Evolutionary conservation across 2,888 invertebrate genomes (phyloP).

Genomic region (Zaprionus lineosus): DNA sequence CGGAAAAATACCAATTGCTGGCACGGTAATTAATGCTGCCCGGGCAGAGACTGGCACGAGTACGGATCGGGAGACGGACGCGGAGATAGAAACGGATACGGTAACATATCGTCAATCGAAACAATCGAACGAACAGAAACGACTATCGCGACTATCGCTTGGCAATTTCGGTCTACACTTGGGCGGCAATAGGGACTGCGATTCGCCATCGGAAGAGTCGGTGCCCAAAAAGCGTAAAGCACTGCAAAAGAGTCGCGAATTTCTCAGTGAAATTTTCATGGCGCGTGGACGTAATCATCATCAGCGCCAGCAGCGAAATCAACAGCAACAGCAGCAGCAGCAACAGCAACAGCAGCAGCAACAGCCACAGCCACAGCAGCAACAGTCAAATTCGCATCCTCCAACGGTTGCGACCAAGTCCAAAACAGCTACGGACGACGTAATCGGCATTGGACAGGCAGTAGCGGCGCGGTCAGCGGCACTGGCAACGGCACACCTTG

Average conservation of each 20-base stretch:
- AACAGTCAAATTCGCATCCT: slow-evolving; percentile 1
- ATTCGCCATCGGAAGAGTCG: slow-evolving; percentile 12
- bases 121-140: slow-evolving; percentile 59
- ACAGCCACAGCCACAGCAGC: slow-evolving; percentile 36
- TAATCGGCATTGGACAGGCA: slow-evolving; percentile 53
- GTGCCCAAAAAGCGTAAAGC: slow-evolving; percentile 64
- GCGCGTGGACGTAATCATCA: slow-evolving; percentile 83
- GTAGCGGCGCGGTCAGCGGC: slow-evolving; percentile 27
- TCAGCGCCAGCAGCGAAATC: slow-evolving; percentile 74
- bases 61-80: slow-evolving; percentile 14
- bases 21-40: slow-evolving; percentile 56
- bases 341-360: slow-evolving; percentile 39
- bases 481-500: slow-evolving; percentile 76
- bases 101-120: slow-evolving; percentile 55
- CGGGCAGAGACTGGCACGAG: slow-evolving; percentile 37
- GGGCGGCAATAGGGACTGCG: slow-evolving; percentile 12
- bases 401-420: slow-evolving; percentile 20
- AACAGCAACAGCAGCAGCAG: slow-evolving; percentile 53
- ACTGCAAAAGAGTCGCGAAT: slow-evolving; percentile 77
- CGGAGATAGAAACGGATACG: slow-evolving; percentile 6
- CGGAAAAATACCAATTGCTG: slow-evolving; percentile 24
- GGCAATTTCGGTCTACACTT: slow-evolving; percentile 52
- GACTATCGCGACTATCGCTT: slow-evolving; percentile 71
- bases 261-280: slow-evolving; percentile 81
- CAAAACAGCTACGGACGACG: slow-evolving; percentile 34